A percentile compares a stretch with the other conserved stretches of the same genome.
Evolutionary conservation across 2,888 invertebrate species (phyloP).

Genomic region (Notodonta dromedarius): DNA sequence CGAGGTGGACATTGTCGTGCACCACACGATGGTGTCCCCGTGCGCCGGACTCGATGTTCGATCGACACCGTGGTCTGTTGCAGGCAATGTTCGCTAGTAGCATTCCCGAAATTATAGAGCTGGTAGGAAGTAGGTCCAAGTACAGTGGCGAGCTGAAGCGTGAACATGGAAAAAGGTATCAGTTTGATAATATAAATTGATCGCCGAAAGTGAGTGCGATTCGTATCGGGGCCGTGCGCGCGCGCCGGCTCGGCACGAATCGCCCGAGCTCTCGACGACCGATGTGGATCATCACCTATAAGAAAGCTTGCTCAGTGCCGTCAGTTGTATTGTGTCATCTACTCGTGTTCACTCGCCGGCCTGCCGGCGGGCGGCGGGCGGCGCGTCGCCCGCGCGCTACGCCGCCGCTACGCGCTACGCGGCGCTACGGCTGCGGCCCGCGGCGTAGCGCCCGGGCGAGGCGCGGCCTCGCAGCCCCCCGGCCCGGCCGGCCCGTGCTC

Average conservation of each 20-base stretch:
- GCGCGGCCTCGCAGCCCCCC: constrained; percentile 35
- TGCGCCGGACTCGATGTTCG: constrained; percentile 66
- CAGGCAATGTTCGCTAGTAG: constrained; percentile 99
- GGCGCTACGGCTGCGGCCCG: constrained; percentile 11
- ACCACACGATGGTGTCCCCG: constrained; percentile 81
- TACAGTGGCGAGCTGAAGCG: constrained; percentile 99
- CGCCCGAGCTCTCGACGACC: constrained; percentile 72
- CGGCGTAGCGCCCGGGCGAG: constrained; percentile 53
- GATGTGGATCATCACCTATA: constrained; percentile 76
- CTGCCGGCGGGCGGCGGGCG: constrained; percentile 47
- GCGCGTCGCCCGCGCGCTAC: constrained; percentile 50
- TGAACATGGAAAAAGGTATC: constrained; percentile 99
- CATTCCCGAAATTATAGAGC: constrained; percentile 99
- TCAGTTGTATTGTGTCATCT: constrained; percentile 85
- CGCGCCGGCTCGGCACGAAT: constrained; percentile 61
- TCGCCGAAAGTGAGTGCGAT: constrained; percentile 77
- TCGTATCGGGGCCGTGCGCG: constrained; percentile 58
- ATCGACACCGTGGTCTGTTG: constrained; percentile 87
- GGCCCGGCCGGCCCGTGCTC: constrained; percentile 65
- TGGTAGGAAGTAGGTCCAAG: constrained; percentile 99
- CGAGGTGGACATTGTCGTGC: constrained; percentile 82
- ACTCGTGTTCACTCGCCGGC: constrained; percentile 74
- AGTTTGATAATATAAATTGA: constrained; percentile 75
- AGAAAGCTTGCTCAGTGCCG: constrained; percentile 84
- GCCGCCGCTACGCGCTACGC: constrained; percentile 14